Base-by-base conservation (phyloP, 2,113 vertebrate genomes). In the Arvicanthis niloticus region DNA sequence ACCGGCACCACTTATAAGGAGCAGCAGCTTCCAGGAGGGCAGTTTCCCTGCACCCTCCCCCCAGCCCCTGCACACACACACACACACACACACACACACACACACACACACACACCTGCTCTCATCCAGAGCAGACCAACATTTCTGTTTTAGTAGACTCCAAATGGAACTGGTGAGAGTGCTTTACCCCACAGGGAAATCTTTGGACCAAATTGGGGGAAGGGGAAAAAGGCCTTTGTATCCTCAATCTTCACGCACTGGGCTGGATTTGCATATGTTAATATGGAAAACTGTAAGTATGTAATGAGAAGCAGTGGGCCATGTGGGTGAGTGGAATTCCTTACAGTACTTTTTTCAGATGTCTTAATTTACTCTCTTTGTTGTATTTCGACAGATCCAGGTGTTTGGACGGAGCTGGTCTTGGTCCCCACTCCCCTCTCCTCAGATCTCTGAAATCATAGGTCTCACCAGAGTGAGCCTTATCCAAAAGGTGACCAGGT, bases 261-360 rank as follows among this genome's bases (percentile, higher is more conserved):
- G 84, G n/a, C 84, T 94, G 58, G 31, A 97, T 98, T 98, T 98
- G 97, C 97, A 97, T 98, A 97, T 97, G 97, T 94, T 98, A 98
- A 97, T 98, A 77, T 80, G 94, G 93, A 96, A 90, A 78, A 82
- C 60, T 94, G 62, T 76, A 96, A 91, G 75, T 67, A 72, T 91
- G 91, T 97, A 98, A 98, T 88, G 95, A 98, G 96, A 98, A 98
- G 96, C 98, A 97, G 97, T 97, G 96, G 96, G 91, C 96, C 97
- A 73, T 72, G 97, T 96, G 97, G 97, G 97, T 97, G 93, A 97
- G 95, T 73, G 19, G 97, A 96, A 98, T 98, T 97, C 96, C 97
- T 97, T n/a, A 34, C 94, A 95, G 97, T 95, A 96, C 97, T 96
- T 97, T 97, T 97, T 96, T 98, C 98, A 98, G 97, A 97, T 98